Conservation (phyloP, 2,888 invertebrate species). For the Exephanes ischioxanthus region DNA sequence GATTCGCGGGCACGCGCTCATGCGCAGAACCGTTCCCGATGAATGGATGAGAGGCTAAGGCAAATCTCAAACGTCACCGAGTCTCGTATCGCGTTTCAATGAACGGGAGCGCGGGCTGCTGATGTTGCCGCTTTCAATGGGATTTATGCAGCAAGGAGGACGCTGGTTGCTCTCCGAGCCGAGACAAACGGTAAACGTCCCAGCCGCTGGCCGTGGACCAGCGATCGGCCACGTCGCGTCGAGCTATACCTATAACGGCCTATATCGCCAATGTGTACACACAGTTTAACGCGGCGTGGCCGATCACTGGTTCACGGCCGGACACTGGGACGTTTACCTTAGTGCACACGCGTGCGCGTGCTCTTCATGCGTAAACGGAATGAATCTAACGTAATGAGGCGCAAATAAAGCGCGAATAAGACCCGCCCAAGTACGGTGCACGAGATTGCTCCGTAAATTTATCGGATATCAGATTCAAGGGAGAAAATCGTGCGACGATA, state of each 20-base stretch:
- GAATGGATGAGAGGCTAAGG: conserved; percentile 54
- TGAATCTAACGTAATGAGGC: conserved; percentile 27
- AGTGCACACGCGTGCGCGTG: neutral
- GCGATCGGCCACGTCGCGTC: neutral
- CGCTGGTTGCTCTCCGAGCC: conserved; percentile 18
- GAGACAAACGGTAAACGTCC: neutral
- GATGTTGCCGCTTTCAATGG: conserved; percentile 48
- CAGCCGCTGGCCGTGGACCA: neutral
- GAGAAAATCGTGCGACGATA: neutral
- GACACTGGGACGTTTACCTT: neutral
- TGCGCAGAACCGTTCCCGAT: conserved; percentile 58
- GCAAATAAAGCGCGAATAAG: conserved; percentile 8
- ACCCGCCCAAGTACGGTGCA: neutral
- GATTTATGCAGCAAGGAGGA: conserved; percentile 39
- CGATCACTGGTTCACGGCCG: neutral
- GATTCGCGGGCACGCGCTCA: conserved; percentile 29
- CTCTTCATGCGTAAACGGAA: conserved; percentile 9
- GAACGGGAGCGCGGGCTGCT: conserved; percentile 34
- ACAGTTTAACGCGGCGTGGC: neutral
- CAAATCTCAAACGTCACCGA: conserved; percentile 57
- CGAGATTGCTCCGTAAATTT: conserved; percentile 8
- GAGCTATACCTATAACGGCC: neutral
- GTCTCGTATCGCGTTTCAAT: conserved; percentile 61
- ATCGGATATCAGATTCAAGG: neutral
- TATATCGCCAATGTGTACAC: neutral